Conservation (phyloP, 2,113 vertebrate species). For the Picathartes gymnocephalus region DNA sequence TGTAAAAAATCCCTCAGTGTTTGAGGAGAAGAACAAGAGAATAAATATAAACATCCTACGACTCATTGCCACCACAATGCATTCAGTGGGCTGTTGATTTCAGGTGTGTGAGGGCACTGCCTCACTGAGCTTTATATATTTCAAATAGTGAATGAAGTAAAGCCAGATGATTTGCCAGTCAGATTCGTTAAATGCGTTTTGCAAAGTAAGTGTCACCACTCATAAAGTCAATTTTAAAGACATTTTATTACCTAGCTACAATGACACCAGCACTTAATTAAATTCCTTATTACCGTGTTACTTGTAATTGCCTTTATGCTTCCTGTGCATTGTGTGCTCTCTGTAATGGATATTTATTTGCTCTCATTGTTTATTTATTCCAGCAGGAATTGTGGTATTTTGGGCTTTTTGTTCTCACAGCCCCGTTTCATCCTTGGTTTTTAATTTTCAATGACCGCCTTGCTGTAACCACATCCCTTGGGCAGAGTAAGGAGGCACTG, state of each 20-base stretch:
- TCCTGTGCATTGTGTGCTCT: background rate
- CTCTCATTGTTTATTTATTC: background rate
- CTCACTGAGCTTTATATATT: background rate
- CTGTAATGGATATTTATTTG: background rate
- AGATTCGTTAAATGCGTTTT: background rate
- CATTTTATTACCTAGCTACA: background rate
- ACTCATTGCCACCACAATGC: background rate
- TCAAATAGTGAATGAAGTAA: background rate
- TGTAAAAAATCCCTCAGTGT: background rate
- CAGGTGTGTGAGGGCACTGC: background rate
- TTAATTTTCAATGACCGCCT: background rate
- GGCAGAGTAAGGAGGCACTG: background rate
- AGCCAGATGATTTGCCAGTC: background rate
- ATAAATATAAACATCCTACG: background rate
- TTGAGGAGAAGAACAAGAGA: background rate
- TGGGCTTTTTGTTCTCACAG: background rate
- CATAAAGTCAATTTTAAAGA: background rate
- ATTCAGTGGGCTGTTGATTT: background rate
- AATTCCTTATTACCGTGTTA: background rate
- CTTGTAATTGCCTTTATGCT: background rate
- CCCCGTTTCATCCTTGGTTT: background rate
- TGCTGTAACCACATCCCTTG: background rate
- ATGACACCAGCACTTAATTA: background rate
- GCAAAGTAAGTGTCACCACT: background rate
- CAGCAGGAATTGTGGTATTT: background rate